These are phyloP conservation scores for Cinclus cinclus DNA, from an alignment of 2,113 vertebrate species.

Conservation along the genomic window DNA sequence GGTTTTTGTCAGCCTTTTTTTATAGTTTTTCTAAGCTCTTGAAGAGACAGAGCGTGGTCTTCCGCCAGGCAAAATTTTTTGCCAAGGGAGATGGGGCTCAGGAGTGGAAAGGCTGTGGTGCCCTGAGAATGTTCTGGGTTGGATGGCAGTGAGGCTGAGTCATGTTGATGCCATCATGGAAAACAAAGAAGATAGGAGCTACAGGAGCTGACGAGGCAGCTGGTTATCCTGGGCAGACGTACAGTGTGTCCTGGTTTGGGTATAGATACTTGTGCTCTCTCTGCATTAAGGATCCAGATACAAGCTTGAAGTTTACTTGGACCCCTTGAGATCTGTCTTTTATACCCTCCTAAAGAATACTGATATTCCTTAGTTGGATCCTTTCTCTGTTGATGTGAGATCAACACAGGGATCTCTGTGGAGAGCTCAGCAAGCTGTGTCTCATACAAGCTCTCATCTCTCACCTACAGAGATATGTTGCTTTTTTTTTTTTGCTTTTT, in stretches of 20 bases:
- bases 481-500: background rate
- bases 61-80: background rate
- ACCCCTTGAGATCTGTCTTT: rapidly evolving
- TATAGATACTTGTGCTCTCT: background rate
- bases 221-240: background rate
- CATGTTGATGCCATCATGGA: rapidly evolving
- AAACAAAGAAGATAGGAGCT: background rate
- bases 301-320: background rate
- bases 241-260: background rate
- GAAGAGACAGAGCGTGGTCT: background rate
- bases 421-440: background rate
- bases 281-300: background rate
- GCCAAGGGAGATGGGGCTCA: background rate
- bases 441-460: background rate
- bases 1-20: background rate
- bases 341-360: background rate
- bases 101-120: rapidly evolving
- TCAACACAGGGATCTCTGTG: rapidly evolving
- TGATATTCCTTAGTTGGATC: background rate
- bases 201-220: background rate
- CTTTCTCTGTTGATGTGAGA: background rate
- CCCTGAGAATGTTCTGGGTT: background rate
- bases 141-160: background rate
- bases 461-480: background rate
- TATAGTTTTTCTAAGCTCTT: background rate